Base-by-base conservation (phyloP, 2,113 vertebrate genomes). In the Limanda limanda region DNA sequence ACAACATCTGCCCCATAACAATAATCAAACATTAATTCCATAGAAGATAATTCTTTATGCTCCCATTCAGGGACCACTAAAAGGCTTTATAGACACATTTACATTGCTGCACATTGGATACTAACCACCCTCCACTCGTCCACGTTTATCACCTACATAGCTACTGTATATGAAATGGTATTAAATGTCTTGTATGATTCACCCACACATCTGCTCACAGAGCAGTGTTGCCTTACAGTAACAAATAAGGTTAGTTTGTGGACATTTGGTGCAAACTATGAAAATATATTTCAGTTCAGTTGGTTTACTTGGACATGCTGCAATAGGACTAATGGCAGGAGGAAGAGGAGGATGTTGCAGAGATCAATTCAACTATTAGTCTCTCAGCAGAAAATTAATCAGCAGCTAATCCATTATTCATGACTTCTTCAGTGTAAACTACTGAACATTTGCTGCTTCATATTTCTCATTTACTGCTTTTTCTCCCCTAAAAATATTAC, bases 1-100 rank as follows among this genome's bases (percentile, higher is more conserved):
- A 48, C 10, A 55, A 55, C 21, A 62, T 74, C 25, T 61, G 47
- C 68, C 47, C 47, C 11, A 61, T 52, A 63, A 58, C 15, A 74
- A 59, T 62, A 67, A 61, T 61, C 9, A 76, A 60, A 23, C 25
- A 71, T 65, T 65, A 60, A 60, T 70, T 60, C 45, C 60, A 65
- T 20, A 45, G 25, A 72, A 24, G 12, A 68, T 52, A 18, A 54
- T 18, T 59, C 18, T 68, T 59, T 52, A n/a, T 59, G 21, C 4
- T 71, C 11, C 24, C 15, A 47, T 48, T 35, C 23, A 35, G 31
- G 15, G 45, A 54, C 52, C 42, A 27, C n/a, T 25, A 68, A 68
- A 68, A 59, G 64, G 27, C 56, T 67, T 76, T 60, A 48, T 47
- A 54, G 47, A 51, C 25, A 57, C 20, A 25, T 68, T 55, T 61